phyloP scores from a whole-genome alignment of 2,888 invertebrate genomes.

The Boloria selene region DNA sequence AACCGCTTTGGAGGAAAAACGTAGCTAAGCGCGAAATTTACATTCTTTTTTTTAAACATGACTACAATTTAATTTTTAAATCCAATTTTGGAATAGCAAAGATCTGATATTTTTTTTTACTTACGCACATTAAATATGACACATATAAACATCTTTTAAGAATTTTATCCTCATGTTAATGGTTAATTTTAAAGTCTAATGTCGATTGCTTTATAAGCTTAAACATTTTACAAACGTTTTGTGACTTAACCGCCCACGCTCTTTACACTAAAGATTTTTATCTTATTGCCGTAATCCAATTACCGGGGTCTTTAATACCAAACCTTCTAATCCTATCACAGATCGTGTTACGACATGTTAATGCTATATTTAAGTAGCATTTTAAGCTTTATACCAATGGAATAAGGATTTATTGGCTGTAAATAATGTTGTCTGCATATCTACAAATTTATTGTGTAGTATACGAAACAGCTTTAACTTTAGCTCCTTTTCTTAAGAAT shows the following conservation, averaged over 20 bases:
- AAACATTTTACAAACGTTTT: constrained; percentile 30
- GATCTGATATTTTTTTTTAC: too few relatives aligned
- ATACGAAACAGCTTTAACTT: constrained; percentile 12
- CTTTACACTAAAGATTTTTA: constrained; percentile 35
- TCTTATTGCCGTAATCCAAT: constrained; percentile 39
- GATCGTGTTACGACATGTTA: constrained; percentile 22
- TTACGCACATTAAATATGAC: too few relatives aligned
- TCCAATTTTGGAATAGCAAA: neutral
- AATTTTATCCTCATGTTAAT: constrained; percentile 14
- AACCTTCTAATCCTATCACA: constrained; percentile 35
- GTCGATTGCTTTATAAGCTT: constrained; percentile 33
- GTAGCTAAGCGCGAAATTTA: constrained; percentile 45
- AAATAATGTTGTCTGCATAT: constrained; percentile 12
- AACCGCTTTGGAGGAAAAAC: constrained; percentile 55
- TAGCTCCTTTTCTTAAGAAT: constrained; percentile 16
- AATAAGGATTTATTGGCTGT: constrained; percentile 11
- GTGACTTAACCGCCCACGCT: constrained; percentile 36
- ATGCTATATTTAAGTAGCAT: constrained; percentile 45
- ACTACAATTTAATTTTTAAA: neutral
- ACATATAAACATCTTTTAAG: constrained; percentile 2
- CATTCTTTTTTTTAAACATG: constrained; percentile 2
- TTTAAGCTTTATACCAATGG: constrained; percentile 37
- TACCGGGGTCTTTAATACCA: constrained; percentile 36
- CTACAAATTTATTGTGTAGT: constrained; percentile 20
- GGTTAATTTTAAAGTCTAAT: constrained; percentile 11